A percentile compares a stretch with the other conserved stretches of the same genome.
Conservation (phyloP, 35 echinoderm and acorn worm species). For the Ophioderma brevispina region DNA sequence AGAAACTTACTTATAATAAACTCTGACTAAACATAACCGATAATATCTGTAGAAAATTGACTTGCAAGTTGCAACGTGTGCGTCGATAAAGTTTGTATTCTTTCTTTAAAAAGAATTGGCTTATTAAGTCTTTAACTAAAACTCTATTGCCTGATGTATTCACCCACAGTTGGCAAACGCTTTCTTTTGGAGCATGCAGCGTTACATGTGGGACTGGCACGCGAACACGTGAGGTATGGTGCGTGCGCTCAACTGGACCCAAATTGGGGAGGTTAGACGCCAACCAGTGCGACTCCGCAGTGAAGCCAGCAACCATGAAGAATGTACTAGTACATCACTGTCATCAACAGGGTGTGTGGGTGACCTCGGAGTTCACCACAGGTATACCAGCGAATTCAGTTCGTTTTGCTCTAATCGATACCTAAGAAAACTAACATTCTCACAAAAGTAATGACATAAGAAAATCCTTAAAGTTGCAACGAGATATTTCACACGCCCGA, state of each 20-base stretch:
- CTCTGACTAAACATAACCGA: not conserved
- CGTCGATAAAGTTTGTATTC: not conserved
- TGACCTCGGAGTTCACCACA: not conserved
- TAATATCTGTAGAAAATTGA: not conserved
- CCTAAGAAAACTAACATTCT: no score
- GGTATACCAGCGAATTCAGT: no score
- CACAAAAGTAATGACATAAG: no score
- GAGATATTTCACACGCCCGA: no score
- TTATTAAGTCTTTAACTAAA: no score
- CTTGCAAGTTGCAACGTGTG: not conserved
- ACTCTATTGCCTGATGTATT: no score
- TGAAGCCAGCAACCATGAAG: not conserved
- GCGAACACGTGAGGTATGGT: not conserved
- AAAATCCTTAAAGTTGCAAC: no score
- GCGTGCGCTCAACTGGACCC: not conserved
- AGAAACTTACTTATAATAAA: not conserved
- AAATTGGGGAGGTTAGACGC: not conserved
- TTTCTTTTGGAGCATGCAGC: not conserved
- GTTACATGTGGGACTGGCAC: not conserved
- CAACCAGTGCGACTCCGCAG: not conserved
- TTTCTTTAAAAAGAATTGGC: no score
- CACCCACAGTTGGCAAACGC: not conserved
- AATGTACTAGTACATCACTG: not conserved
- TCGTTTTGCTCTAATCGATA: no score
- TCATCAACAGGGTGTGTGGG: not conserved